Conservation (phyloP, 2,888 invertebrate species). For the Thymelicus lineola region DNA sequence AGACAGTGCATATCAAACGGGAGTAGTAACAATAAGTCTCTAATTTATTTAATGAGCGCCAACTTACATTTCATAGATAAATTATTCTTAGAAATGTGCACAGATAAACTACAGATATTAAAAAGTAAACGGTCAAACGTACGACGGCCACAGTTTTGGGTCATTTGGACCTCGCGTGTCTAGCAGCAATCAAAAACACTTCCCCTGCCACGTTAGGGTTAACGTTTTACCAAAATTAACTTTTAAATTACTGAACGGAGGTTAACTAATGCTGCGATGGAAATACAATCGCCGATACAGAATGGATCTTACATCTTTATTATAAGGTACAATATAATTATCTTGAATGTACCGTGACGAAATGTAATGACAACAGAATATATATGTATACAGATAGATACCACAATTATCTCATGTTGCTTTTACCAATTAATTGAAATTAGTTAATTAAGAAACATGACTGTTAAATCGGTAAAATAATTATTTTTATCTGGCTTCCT, state of each 20-base stretch:
- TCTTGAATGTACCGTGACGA: neutral
- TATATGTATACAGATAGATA: slow-evolving; percentile 23
- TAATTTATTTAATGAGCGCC: no score
- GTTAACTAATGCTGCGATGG: neutral
- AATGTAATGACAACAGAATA: slow-evolving; percentile 10
- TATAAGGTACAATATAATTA: slow-evolving; percentile 4
- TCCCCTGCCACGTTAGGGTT: slow-evolving; percentile 15
- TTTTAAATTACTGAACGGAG: slow-evolving; percentile 16
- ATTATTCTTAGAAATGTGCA: no score
- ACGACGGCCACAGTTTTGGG: neutral
- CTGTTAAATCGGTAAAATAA: slow-evolving; percentile 7
- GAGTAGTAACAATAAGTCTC: no score
- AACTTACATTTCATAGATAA: no score
- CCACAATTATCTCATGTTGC: slow-evolving; percentile 13
- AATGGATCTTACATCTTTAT: neutral
- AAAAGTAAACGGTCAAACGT: no score
- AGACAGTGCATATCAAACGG: no score
- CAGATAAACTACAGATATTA: no score
- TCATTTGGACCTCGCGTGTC: slow-evolving; percentile 24
- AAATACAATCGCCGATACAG: neutral
- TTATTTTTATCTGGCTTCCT: slow-evolving; percentile 3
- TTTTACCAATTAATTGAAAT: slow-evolving; percentile 25
- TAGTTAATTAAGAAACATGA: slow-evolving; percentile 21
- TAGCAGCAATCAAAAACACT: slow-evolving; percentile 15
- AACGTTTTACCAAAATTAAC: slow-evolving; percentile 23